Evolutionary conservation across 2,113 vertebrate species (phyloP).

Genomic region (Shinisaurus crocodilurus): DNA sequence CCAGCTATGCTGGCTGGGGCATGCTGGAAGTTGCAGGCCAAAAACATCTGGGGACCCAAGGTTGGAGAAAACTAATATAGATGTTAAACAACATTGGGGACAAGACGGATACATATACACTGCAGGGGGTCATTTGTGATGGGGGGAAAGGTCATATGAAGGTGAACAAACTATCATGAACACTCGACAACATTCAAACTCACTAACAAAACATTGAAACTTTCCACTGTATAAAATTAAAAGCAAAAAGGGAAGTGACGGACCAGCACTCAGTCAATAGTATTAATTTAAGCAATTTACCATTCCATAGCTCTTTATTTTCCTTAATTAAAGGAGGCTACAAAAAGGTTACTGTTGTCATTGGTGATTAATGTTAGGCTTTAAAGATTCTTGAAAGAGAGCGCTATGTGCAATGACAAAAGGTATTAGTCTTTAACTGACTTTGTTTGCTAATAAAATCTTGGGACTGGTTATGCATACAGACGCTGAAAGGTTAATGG

Average conservation of each 20-base stretch:
- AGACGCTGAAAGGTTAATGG: conserved; percentile 44
- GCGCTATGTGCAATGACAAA: conserved; percentile 20
- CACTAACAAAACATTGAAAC: background rate
- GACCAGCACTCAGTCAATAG: background rate
- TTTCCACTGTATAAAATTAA: background rate
- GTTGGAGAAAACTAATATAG: no score
- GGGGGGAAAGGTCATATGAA: no score
- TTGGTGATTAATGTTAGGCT: conserved; percentile 54
- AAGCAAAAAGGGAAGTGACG: background rate
- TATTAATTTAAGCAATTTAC: conserved; percentile 10
- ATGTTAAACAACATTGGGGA: no score
- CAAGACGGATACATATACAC: no score
- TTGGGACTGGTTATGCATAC: conserved; percentile 6
- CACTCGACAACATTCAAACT: background rate
- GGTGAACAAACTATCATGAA: background rate
- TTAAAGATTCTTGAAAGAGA: conserved; percentile 39
- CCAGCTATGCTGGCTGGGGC: no score
- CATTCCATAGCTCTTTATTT: conserved; percentile 44
- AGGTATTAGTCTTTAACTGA: conserved; percentile 20
- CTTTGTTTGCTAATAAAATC: conserved; percentile 43
- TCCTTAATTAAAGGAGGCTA: conserved; percentile 37
- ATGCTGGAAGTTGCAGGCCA: no score
- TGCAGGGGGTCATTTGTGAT: no score
- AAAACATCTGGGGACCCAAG: no score
- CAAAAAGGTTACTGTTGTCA: conserved; percentile 44